These are phyloP conservation scores for Lytechinus variegatus DNA, from an alignment of 35 echinoderm and acorn worm species.

Conservation along the genomic window DNA sequence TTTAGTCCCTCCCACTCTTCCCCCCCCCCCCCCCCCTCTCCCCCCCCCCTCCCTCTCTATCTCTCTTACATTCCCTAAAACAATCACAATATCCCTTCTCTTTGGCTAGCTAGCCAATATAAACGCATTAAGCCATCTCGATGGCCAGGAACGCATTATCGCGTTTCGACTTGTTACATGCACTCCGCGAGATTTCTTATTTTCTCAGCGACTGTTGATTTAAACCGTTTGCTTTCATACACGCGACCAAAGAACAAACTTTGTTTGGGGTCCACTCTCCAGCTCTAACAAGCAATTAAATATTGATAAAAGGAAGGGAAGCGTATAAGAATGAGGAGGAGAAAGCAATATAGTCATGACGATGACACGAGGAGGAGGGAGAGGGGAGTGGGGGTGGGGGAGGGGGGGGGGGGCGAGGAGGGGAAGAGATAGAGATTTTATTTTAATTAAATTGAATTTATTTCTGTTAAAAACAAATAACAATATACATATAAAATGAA, in stretches of 20 bases:
- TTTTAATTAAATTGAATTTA: too few relatives aligned
- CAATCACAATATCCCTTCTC: not conserved
- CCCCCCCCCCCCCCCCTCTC: too few relatives aligned
- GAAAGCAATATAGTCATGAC: too few relatives aligned
- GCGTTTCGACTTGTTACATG: conserved; percentile 39
- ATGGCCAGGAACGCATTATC: conserved; percentile 21
- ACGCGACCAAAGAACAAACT: conserved; percentile 20
- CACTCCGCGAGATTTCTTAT: not conserved
- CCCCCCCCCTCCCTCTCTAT: too few relatives aligned
- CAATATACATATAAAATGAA: too few relatives aligned
- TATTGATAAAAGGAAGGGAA: conserved; percentile 3
- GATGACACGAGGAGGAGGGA: not conserved
- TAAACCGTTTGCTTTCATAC: not conserved
- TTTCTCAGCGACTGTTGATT: conserved; percentile 53
- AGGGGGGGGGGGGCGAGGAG: not conserved
- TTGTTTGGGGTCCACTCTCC: not conserved
- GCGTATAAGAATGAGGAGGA: not conserved
- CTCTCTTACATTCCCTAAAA: not conserved
- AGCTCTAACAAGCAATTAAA: not conserved
- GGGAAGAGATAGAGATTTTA: not conserved
- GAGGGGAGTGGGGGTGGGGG: not conserved
- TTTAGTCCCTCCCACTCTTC: not conserved
- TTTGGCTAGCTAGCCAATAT: conserved; percentile 17
- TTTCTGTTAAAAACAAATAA: too few relatives aligned
- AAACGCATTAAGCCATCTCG: conserved; percentile 42